A percentile compares a stretch with the other conserved stretches of the same genome.
These are phyloP conservation scores for Agrochola lychnidis DNA, from an alignment of 2,888 invertebrate species.

Conservation along the genomic window DNA sequence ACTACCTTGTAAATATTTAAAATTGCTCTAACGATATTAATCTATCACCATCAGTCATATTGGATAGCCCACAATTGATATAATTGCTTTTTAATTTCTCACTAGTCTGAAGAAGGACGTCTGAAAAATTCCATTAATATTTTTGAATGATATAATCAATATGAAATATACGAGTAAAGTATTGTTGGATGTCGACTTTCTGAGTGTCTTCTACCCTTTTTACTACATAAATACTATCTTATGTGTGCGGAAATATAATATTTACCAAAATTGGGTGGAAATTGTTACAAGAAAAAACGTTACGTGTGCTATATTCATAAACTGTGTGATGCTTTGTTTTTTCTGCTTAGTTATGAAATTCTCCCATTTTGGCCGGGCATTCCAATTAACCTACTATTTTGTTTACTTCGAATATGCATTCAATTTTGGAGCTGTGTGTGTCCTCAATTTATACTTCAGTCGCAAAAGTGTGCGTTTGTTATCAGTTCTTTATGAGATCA, in stretches of 20 bases:
- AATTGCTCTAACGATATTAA: conserved; percentile 20
- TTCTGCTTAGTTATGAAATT: conserved; percentile 5
- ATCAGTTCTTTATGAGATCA: conserved; percentile 21
- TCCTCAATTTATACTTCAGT: conserved; percentile 48
- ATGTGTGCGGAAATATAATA: conserved; percentile 41
- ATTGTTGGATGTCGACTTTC: conserved; percentile 6
- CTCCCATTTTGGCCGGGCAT: not conserved
- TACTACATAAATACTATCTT: conserved; percentile 27
- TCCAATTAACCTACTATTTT: conserved; percentile 14
- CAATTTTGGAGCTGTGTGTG: conserved; percentile 27
- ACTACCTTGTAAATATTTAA: not conserved
- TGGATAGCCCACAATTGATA: not conserved
- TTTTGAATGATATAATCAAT: not conserved
- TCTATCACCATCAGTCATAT: not conserved
- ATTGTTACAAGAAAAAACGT: conserved; percentile 27
- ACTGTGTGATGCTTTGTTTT: conserved; percentile 18
- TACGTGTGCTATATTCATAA: conserved; percentile 2
- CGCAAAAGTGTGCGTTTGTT: conserved; percentile 28
- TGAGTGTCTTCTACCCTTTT: conserved; percentile 34
- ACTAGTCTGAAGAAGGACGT: conserved; percentile 8
- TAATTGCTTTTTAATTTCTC: conserved; percentile 25
- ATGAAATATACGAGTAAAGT: conserved; percentile 18
- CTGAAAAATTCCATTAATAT: not conserved
- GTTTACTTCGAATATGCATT: conserved; percentile 45
- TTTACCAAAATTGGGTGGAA: conserved; percentile 18